Base-by-base conservation (phyloP, 2,888 invertebrate species). In the Andricus curvator region DNA sequence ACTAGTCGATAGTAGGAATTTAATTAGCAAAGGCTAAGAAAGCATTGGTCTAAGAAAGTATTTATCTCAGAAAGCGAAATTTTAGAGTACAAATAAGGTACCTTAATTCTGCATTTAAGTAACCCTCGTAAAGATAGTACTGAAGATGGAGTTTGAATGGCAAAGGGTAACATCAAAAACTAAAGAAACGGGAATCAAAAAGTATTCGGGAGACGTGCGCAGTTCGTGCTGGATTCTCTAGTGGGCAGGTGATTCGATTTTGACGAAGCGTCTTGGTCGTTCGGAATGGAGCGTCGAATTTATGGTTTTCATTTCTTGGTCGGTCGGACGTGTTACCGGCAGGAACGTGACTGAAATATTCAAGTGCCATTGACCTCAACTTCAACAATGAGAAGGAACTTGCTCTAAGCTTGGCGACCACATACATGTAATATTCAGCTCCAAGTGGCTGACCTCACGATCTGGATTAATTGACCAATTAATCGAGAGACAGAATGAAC, bases 221-320 rank as follows among this genome's bases (percentile, higher is more conserved):
- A 60, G 56, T 60, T 60, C 56, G 56, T 60, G 22, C 56, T 22
- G 22, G 22, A 60, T 60, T 60, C 56, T 60, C n/a, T 60, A 22
- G 56, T 60, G 56, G 22, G 56, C 56, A 60, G 56, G 22, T 60
- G 56, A 60, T 60, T 60, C 56, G 56, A 60, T 60, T 60, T 60
- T 60, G 56, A 60, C 56, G 56, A 60, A 60, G 56, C 56, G 11
- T 60, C 11, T 22, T n/a, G 56, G 22, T 60, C 22, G 56, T 22
- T 60, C 56, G 56, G 11, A 60, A 60, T 60, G 56, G 56, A 60
- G 56, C 56, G 56, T 60, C 56, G 56, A 60, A 60, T 60, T 60
- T 60, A 60, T 60, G 56, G 56, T 60, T 60, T 60, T 60, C 22
- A 60, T 60, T 22, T 60, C 56, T 60, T 60, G 56, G 56, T n/a